Conservation (phyloP, 2,888 invertebrate genomes). For the Thera britannica region DNA sequence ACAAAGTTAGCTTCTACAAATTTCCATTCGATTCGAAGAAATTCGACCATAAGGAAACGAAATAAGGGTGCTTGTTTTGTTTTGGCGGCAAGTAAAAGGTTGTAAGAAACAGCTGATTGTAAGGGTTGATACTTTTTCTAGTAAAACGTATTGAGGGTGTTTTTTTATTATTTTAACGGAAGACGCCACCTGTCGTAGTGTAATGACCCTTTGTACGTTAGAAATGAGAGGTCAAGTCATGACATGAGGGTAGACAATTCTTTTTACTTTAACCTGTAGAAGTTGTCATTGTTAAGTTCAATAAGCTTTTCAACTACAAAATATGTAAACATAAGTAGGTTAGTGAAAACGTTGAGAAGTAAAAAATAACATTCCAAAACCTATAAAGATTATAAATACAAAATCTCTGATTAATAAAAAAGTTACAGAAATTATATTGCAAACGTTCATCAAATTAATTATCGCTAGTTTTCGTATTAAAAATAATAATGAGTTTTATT, state of each 20-base stretch:
- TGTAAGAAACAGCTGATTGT: slow-evolving; percentile 49
- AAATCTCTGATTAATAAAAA: too few species aligned
- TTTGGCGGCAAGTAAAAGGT: neutral
- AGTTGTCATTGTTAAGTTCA: too few species aligned
- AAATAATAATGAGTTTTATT: too few species aligned
- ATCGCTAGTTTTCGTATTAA: too few species aligned
- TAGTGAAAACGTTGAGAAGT: too few species aligned
- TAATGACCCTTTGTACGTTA: slow-evolving; percentile 36
- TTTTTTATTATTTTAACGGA: slow-evolving; percentile 54
- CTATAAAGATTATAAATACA: too few species aligned
- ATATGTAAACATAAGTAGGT: neutral
- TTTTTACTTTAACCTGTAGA: neutral
- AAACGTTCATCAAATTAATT: too few species aligned
- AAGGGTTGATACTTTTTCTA: slow-evolving; percentile 45
- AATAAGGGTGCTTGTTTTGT: slow-evolving; percentile 9
- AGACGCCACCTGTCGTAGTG: slow-evolving; percentile 43
- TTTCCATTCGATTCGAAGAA: slow-evolving; percentile 5
- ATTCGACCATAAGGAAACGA: accelerated
- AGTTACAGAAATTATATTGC: too few species aligned
- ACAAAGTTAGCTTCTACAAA: slow-evolving; percentile 9
- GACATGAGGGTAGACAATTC: slow-evolving; percentile 18
- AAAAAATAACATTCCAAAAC: too few species aligned
- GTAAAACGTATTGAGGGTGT: slow-evolving; percentile 43
- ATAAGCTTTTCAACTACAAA: neutral
- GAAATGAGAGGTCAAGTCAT: slow-evolving; percentile 32